Conservation (phyloP, 1,140 invertebrate genomes). For the Drosophila melanica region DNA sequence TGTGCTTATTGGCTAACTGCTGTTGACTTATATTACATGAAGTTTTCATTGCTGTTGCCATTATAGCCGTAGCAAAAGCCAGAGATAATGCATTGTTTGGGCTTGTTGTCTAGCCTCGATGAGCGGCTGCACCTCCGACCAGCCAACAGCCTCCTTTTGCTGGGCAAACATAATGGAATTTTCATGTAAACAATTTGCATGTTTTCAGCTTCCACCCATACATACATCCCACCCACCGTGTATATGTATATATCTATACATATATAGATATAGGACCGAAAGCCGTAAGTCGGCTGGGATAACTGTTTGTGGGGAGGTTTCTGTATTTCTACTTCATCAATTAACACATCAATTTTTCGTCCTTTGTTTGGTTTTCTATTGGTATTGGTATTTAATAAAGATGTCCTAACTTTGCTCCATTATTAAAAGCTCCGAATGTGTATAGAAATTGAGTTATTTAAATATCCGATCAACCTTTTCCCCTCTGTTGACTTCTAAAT, state of each 20-base stretch:
- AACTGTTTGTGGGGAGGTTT: background rate
- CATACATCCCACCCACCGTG: background rate
- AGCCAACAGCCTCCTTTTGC: conserved; percentile 40
- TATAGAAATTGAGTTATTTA: background rate
- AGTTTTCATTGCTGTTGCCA: conserved; percentile 49
- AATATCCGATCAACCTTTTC: background rate
- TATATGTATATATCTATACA: background rate
- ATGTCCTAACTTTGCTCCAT: conserved; percentile 10
- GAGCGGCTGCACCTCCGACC: conserved; percentile 47
- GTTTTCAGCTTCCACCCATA: conserved; percentile 50
- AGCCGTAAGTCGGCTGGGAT: background rate
- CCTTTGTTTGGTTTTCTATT: conserved; percentile 27
- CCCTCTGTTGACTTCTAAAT: background rate
- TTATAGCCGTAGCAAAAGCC: conserved; percentile 27
- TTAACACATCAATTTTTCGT: conserved; percentile 61
- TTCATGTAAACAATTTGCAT: conserved; percentile 76
- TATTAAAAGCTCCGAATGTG: conserved; percentile 12
- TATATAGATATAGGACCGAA: background rate
- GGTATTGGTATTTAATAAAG: conserved; percentile 46
- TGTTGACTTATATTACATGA: conserved; percentile 68
- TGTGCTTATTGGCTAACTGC: conserved; percentile 53
- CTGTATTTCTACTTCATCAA: conserved; percentile 45
- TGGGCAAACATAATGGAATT: conserved; percentile 71
- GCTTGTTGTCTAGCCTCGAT: conserved; percentile 61
- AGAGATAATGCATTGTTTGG: conserved; percentile 66